A percentile compares a stretch with the other conserved stretches of the same genome.
Conservation (phyloP, 2,797 vertebrate species). For the Helarctos malayanus region DNA sequence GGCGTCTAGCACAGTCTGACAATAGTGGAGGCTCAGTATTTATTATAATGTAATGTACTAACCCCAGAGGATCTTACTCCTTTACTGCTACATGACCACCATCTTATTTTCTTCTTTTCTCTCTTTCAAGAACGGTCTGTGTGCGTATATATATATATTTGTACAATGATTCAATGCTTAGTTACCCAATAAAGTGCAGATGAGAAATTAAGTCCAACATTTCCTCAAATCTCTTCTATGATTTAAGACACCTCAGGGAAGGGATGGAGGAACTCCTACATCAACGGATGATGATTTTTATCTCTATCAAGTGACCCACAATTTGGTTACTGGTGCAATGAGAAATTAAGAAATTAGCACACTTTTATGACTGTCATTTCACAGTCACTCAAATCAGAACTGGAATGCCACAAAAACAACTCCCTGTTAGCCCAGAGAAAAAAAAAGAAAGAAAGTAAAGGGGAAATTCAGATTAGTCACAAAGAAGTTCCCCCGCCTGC, state of each 20-base stretch:
- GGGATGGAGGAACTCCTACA: background rate
- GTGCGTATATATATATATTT: background rate
- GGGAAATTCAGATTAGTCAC: constrained; percentile 92
- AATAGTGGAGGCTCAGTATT: background rate
- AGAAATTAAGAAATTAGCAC: constrained; percentile 81
- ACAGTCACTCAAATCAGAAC: constrained; percentile 89
- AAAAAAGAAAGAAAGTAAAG: constrained; percentile 88
- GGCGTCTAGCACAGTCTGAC: background rate
- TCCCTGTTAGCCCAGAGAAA: constrained; percentile 87
- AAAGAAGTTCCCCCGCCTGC: constrained; percentile 91
- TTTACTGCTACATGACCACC: background rate
- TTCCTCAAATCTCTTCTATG: constrained; percentile 44
- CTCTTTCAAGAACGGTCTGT: background rate
- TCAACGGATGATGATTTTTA: constrained; percentile 59
- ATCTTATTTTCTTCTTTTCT: background rate
- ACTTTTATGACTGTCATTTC: constrained; percentile 81
- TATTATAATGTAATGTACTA: background rate
- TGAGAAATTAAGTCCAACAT: background rate
- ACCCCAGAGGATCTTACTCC: background rate
- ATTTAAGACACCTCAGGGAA: background rate
- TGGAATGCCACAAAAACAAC: constrained; percentile 89
- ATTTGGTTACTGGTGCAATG: constrained; percentile 70
- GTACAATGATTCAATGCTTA: background rate
- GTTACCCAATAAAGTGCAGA: background rate
- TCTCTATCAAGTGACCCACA: constrained; percentile 68